phyloP scores from a whole-genome alignment of 2,888 invertebrate species.

The Tetrapedia diversipes region DNA sequence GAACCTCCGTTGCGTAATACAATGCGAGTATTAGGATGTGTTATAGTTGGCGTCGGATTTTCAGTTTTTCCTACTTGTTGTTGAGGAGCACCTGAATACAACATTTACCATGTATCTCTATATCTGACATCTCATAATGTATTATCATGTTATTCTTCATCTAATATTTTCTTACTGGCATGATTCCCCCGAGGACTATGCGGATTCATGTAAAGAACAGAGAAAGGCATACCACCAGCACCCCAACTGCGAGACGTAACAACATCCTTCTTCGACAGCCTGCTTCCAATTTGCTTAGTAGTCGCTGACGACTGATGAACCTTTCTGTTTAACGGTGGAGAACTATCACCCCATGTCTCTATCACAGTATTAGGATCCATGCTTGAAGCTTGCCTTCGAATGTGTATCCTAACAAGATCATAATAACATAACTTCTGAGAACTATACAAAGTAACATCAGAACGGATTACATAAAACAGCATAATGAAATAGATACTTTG shows the following conservation, averaged over 20 bases:
- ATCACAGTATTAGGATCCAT: constrained; percentile 41
- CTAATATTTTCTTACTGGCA: constrained; percentile 46
- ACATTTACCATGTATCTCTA: neutral
- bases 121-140: neutral
- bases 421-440: neutral
- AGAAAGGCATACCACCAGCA: constrained; percentile 84
- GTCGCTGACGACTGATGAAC: constrained; percentile 15
- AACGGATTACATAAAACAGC: no score
- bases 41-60: constrained; percentile 42
- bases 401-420: constrained; percentile 51
- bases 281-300: constrained; percentile 41
- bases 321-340: constrained; percentile 18
- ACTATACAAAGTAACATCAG: no score
- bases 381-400: constrained; percentile 38
- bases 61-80: constrained; percentile 55
- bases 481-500: constrained; percentile 10
- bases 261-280: constrained; percentile 79
- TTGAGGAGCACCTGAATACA: constrained; percentile 48
- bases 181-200: constrained; percentile 70
- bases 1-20: constrained; percentile 69
- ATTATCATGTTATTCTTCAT: neutral
- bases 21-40: constrained; percentile 70
- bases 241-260: constrained; percentile 84
- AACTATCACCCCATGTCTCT: constrained; percentile 43
- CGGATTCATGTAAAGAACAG: constrained; percentile 83